Conservation (phyloP, 2,888 invertebrate genomes). For the Tetranychus truncatus region DNA sequence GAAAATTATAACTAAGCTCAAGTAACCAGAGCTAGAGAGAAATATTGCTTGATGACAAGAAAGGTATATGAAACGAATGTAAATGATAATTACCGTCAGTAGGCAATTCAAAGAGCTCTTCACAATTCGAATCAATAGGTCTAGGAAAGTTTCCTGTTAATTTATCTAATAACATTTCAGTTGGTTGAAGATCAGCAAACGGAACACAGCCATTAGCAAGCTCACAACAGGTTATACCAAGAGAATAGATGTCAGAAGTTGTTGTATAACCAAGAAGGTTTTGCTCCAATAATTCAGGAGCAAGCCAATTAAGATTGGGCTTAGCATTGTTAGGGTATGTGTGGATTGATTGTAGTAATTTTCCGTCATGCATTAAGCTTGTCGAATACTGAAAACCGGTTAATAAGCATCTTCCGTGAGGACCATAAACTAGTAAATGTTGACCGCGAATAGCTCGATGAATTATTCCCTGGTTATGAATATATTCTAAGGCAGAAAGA, state of each 20-base stretch:
- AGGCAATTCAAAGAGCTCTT: conserved; percentile 16
- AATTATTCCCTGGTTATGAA: conserved; percentile 50
- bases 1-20: no score
- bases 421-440: conserved; percentile 55
- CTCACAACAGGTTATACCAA: conserved; percentile 72
- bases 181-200: conserved; percentile 62
- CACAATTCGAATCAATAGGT: conserved; percentile 30
- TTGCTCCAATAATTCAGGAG: conserved; percentile 74
- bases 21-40: not conserved
- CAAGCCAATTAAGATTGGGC: conserved; percentile 66
- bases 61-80: not conserved
- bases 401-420: conserved; percentile 49
- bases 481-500: conserved; percentile 56
- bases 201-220: conserved; percentile 73
- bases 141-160: conserved; percentile 46
- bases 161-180: conserved; percentile 78
- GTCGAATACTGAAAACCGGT: conserved; percentile 62
- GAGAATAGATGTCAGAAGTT: conserved; percentile 73
- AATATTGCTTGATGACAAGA: not conserved
- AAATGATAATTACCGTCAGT: conserved; percentile 14
- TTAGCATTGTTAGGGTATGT: conserved; percentile 52
- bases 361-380: conserved; percentile 51
- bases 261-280: conserved; percentile 69
- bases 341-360: conserved; percentile 48
- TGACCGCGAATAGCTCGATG: conserved; percentile 57